Conservation (phyloP, 2,113 vertebrate genomes). For the Pandion haliaetus region DNA sequence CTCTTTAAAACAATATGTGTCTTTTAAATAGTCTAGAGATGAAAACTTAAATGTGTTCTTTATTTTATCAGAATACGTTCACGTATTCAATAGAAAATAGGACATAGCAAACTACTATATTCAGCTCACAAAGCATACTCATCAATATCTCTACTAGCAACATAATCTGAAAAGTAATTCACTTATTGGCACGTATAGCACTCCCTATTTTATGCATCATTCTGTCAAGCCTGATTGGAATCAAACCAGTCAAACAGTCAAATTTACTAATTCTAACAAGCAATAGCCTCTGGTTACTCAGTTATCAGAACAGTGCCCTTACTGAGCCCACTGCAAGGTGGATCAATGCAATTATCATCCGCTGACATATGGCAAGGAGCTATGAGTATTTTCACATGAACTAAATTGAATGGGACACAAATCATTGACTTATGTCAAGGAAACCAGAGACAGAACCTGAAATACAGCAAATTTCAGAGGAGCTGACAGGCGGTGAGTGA, state of each 20-base stretch:
- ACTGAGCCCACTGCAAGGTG: constrained; percentile 10
- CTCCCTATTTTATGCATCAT: not conserved
- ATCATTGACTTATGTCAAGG: constrained; percentile 62
- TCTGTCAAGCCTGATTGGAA: constrained; percentile 48
- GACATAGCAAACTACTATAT: not conserved
- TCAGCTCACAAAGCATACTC: not conserved
- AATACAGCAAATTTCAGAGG: not conserved
- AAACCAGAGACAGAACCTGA: constrained; percentile 36
- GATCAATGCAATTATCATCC: constrained; percentile 70
- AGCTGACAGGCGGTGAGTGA: not conserved
- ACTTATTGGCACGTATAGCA: constrained; percentile 41
- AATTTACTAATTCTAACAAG: constrained; percentile 30
- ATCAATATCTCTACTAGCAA: constrained; percentile 32
- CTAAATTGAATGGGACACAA: constrained; percentile 64
- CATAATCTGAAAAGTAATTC: constrained; percentile 34
- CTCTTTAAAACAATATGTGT: not conserved
- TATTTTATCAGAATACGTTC: not conserved
- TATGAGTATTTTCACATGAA: constrained; percentile 28
- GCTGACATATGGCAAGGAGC: constrained; percentile 29
- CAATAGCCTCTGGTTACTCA: not conserved
- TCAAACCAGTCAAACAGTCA: not conserved
- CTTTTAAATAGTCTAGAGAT: not conserved
- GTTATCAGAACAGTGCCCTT: constrained; percentile 13
- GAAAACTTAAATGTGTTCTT: not conserved
- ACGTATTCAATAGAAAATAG: not conserved